Evolutionary conservation across 2,888 invertebrate genomes (phyloP).

Genomic region (Phasia obesa): DNA sequence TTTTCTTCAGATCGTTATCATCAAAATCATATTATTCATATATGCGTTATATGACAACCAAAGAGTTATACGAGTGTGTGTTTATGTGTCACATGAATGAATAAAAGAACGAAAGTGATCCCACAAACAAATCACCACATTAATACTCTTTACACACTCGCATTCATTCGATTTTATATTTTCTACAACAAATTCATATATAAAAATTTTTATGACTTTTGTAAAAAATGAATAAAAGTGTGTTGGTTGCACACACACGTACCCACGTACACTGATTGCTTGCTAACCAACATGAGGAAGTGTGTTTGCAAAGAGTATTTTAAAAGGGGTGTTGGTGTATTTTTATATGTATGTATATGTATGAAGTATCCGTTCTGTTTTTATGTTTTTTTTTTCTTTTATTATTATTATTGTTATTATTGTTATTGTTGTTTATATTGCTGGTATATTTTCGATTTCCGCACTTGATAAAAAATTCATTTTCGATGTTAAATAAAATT

Average conservation of each 20-base stretch:
- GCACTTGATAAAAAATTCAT: conserved; percentile 63
- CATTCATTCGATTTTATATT: background rate
- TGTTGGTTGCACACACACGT: background rate
- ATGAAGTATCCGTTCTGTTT: conserved; percentile 54
- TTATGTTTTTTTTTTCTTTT: conserved; percentile 31
- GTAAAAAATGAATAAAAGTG: conserved; percentile 5
- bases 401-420: too few species aligned
- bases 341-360: conserved; percentile 25
- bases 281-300: background rate
- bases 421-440: conserved; percentile 30
- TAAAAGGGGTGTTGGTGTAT: conserved; percentile 9
- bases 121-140: conserved; percentile 59
- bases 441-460: conserved; percentile 67
- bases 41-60: background rate
- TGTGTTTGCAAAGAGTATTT: conserved; percentile 10
- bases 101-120: conserved; percentile 27
- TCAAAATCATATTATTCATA: conserved; percentile 27
- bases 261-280: too few species aligned
- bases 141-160: conserved; percentile 3
- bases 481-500: conserved; percentile 59
- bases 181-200: conserved; percentile 47
- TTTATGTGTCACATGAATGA: conserved; percentile 30
- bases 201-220: background rate
- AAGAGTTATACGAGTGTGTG: background rate
- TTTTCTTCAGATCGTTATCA: conserved; percentile 21